Evolutionary conservation across 1,140 invertebrate species (phyloP).

Genomic region (Sycophaga agraensis): DNA sequence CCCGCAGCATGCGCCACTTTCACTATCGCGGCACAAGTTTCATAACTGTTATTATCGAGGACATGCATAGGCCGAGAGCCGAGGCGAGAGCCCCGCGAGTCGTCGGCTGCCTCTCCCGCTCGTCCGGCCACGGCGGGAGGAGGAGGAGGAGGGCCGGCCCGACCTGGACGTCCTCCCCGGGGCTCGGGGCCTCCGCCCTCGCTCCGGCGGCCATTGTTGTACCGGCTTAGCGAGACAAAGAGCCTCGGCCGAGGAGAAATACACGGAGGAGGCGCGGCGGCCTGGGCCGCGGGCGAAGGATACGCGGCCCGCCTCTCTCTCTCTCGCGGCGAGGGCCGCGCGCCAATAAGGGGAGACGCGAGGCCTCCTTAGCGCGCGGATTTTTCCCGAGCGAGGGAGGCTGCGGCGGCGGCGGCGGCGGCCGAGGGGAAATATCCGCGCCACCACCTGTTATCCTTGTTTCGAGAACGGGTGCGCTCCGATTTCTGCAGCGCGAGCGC

Average conservation of each 20-base stretch:
- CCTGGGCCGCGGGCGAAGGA: neutral
- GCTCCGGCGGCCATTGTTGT: constrained; percentile 37
- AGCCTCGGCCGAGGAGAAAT: neutral
- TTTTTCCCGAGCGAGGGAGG: too few relatives aligned
- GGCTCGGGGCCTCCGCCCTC: constrained; percentile 28
- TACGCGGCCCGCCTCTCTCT: too few relatives aligned
- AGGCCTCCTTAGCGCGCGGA: too few relatives aligned
- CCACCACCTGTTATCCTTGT: constrained; percentile 4
- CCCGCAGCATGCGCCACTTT: constrained; percentile 50
- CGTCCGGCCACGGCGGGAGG: neutral
- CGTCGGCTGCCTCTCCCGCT: too few relatives aligned
- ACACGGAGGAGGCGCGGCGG: neutral
- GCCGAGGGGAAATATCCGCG: neutral
- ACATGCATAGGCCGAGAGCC: too few relatives aligned
- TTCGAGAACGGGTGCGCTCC: constrained; percentile 6
- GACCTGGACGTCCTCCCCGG: neutral
- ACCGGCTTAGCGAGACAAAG: too few relatives aligned
- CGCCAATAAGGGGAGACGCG: too few relatives aligned
- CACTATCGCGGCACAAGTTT: constrained; percentile 51
- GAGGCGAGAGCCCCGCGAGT: too few relatives aligned
- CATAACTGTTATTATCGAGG: constrained; percentile 54
- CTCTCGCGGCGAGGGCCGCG: neutral
- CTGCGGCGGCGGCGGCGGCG: too few relatives aligned
- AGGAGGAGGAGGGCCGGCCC: neutral
- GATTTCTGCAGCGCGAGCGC: too few relatives aligned